Conservation (phyloP, 2,888 invertebrate species). For the Parnassius orleans region DNA sequence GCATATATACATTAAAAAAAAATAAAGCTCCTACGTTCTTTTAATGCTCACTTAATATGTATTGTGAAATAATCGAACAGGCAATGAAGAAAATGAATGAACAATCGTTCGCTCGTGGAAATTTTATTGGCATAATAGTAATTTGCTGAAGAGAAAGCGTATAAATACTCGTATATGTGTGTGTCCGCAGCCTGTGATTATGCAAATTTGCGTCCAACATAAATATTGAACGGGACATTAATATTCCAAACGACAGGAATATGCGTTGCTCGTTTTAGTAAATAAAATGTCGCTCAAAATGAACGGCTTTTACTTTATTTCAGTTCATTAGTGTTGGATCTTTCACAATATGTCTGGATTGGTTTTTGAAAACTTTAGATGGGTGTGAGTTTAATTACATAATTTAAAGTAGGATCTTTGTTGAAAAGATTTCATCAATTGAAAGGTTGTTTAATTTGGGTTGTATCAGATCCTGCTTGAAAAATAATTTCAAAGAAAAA, state of each 20-base stretch:
- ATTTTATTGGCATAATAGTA: conserved; percentile 73
- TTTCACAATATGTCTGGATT: conserved; percentile 25
- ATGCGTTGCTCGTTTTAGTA: conserved; percentile 72
- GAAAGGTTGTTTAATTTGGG: too few relatives aligned
- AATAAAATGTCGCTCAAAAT: conserved; percentile 44
- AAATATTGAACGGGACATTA: conserved; percentile 79
- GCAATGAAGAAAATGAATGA: conserved; percentile 23
- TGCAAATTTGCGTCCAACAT: conserved; percentile 78
- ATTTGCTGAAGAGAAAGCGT: conserved; percentile 52
- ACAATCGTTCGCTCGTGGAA: conserved; percentile 43
- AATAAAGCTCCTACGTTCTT: background rate
- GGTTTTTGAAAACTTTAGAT: conserved; percentile 21
- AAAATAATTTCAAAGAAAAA: too few relatives aligned
- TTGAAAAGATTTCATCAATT: background rate
- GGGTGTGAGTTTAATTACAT: conserved; percentile 19
- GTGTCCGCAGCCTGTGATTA: conserved; percentile 73
- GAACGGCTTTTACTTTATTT: conserved; percentile 38
- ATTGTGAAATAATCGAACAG: conserved; percentile 22
- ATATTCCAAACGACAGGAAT: conserved; percentile 76
- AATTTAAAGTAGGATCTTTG: conserved; percentile 26
- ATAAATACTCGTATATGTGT: conserved; percentile 43
- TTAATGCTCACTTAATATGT: conserved; percentile 19
- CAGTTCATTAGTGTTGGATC: conserved; percentile 37
- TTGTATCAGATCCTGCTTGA: too few relatives aligned
- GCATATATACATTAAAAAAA: conserved; percentile 5